phyloP scores from a whole-genome alignment of 1,140 invertebrate species.

The Trichomalopsis sarcophagae region DNA sequence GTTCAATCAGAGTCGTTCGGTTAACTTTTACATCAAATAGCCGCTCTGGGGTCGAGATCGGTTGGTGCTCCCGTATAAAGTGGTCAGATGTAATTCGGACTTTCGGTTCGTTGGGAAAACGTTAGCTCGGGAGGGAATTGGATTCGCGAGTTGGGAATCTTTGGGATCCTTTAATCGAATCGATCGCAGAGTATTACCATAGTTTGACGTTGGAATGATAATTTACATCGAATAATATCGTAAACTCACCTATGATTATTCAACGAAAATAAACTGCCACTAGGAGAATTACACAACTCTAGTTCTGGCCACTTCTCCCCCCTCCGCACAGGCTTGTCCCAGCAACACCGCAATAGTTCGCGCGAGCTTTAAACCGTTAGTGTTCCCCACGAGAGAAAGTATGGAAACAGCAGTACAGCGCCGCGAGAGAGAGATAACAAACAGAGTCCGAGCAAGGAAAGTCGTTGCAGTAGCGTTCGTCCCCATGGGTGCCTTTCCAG shows the following conservation, averaged over 20 bases:
- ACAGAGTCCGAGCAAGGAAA: conserved; percentile 36
- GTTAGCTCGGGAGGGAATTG: background rate
- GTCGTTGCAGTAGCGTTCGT: conserved; percentile 1
- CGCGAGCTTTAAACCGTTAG: conserved; percentile 32
- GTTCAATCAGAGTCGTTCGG: background rate
- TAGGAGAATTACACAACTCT: background rate
- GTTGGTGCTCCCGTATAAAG: background rate
- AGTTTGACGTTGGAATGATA: background rate
- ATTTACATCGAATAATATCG: background rate
- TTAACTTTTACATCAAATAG: conserved; percentile 1
- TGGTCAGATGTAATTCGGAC: background rate
- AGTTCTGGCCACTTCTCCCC: background rate
- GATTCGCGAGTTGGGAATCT: background rate
- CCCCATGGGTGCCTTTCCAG: conserved; percentile 10
- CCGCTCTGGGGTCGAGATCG: background rate
- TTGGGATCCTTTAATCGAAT: too few species aligned
- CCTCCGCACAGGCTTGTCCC: conserved; percentile 2
- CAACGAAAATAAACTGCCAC: background rate
- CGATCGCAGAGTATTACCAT: too few species aligned
- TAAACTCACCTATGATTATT: background rate
- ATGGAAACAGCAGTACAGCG: background rate
- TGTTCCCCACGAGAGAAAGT: conserved; percentile 26
- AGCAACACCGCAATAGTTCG: conserved; percentile 1
- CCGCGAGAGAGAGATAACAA: conserved; percentile 9
- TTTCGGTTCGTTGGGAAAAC: background rate